phyloP scores from a whole-genome alignment of 2,888 invertebrate genomes.

The Alcis repandata region DNA sequence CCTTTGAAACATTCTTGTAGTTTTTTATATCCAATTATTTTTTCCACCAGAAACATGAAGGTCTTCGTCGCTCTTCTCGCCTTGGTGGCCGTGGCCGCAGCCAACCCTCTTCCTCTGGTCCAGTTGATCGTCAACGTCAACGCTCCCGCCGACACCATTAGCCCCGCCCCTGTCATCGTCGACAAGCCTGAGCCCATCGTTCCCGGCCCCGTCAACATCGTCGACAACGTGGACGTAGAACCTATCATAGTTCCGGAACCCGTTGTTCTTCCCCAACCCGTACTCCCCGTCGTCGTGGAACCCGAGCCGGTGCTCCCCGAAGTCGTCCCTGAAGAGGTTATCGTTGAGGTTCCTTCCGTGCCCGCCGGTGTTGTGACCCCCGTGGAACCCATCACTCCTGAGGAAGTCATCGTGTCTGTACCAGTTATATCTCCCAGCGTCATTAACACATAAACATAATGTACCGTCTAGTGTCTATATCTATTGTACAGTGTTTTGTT shows the following conservation, averaged over 20 bases:
- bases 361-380: background rate
- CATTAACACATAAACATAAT: constrained; percentile 28
- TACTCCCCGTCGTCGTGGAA: background rate
- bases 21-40: background rate
- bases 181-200: constrained; percentile 28
- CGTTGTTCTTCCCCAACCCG: constrained; percentile 5
- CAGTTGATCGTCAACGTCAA: constrained; percentile 66
- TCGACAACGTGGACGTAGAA: constrained; percentile 20
- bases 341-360: background rate
- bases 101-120: constrained; percentile 66
- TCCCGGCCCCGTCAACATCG: constrained; percentile 26
- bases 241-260: constrained; percentile 19
- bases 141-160: constrained; percentile 43
- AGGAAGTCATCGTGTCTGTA: constrained; percentile 15
- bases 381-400: background rate
- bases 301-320: constrained; percentile 14
- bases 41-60: constrained; percentile 54
- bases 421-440: constrained; percentile 24
- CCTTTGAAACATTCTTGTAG: background rate
- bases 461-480: background rate
- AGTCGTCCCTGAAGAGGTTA: constrained; percentile 4
- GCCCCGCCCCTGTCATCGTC: constrained; percentile 31
- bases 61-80: constrained; percentile 61
- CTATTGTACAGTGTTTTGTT: background rate
- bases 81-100: constrained; percentile 62